Evolutionary conservation across 2,797 vertebrate genomes (phyloP), one percentile per base, ranked within the genome.

Genomic region (Enteromius paludinosus): DNA sequence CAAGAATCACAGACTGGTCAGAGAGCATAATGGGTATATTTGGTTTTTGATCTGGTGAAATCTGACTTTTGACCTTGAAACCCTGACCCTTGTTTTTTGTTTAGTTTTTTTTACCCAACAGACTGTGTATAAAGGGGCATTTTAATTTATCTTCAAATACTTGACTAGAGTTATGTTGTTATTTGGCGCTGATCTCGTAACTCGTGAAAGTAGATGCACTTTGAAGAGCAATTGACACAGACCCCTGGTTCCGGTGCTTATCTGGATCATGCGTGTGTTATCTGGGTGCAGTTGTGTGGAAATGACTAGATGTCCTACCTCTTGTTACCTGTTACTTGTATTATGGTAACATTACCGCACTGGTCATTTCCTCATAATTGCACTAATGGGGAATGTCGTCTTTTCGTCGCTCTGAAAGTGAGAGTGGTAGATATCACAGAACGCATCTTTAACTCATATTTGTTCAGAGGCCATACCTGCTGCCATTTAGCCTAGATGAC

Each of bases 331-430:
- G 95, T 95, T 93, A 62, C 56, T 92, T 92, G 88, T 93, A 90
- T 94, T 89, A 95, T 94, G 95, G 94, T 95, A 94, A 95, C 94
- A 94, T 95, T 91, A 92, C 92, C 93, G 90, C 89, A 84, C 90
- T 87, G 93, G 94, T 93, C 94, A 96, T 96, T 95, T 95, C 93
- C 89, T 90, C 90, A 94, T 92, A 95, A 95, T 95, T 95, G 91
- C 92, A 89, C 86, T 35, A 25, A 25, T 87, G 23, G 28, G 66
- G 66, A 35, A 70, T 33, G 64, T 82, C 59, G 41, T 33, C 61
- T 80, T 82, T 81, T 80, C 73, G 15, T 75, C 80, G 78, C 47
- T 74, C 61, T 70, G 56, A 79, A 77, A 81, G 73, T 56, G 47
- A 78, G 68, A 12, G 73, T 62, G 5, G 45, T 56, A 56, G 47